Evolutionary conservation across 2,888 invertebrate genomes (phyloP), one percentile per base, ranked within the genome.

Genomic region (Callosobruchus maculatus): DNA sequence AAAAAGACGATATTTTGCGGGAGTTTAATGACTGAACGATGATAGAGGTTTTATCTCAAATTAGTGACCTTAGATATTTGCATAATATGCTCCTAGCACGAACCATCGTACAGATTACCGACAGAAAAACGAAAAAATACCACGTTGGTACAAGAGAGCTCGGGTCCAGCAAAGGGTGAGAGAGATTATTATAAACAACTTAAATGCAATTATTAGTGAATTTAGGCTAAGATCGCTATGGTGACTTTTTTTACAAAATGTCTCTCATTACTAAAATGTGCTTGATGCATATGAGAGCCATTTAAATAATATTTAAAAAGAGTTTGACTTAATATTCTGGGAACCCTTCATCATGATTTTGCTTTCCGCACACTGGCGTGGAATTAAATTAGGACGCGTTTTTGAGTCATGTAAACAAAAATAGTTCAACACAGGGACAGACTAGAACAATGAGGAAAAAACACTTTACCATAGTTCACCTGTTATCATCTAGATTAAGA

Each of bases 61-160:
- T 74, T 76, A 74, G 73, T 66, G 74, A 68, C 71, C 76, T 20
- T 21, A 13, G 70, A 21, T 69, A 74, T 74, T 73, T 73, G 70
- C 73, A 74, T 76, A 76, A 76, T 74, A 72, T 70, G 30, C 71
- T 71, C 67, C 71, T 67, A 67, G 31, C 76, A 76, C 74, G 76
- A 76, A 72, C 68, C 67, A 68, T 74, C 71, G 70, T 73, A 70
- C 71, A 69, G 73, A 74, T 70, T 75, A 72, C 67, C 26, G 71
- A 70, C 18, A 26, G 18, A 70, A 22, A 26, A 21, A 70, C 22
- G 21, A 18, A 21, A 21, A 26, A 21, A 70, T 70, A n/a, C 30
- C 49, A 49, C 26, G 22, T 22, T 73, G 67, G 67, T 71, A 74
- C 71, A 66, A 75, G 22, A 72, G 70, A 68, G 31, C 66, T 67